These are phyloP conservation scores for Pteromalus puparum DNA, from an alignment of 1,140 invertebrate species.

Conservation along the genomic window DNA sequence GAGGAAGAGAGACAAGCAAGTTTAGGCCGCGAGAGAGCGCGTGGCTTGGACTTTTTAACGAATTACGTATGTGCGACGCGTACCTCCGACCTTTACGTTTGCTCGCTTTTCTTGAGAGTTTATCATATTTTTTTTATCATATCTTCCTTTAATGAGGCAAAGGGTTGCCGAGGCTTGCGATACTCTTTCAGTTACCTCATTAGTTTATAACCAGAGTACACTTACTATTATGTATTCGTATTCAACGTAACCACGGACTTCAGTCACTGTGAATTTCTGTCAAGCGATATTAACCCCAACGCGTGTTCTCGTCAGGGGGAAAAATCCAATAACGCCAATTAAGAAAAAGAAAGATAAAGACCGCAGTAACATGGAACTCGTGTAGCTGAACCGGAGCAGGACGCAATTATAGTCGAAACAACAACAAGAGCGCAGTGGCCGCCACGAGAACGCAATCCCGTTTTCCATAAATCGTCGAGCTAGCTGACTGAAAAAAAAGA, in stretches of 20 bases:
- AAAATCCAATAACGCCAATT: background rate
- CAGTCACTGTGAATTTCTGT: background rate
- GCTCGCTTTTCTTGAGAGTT: background rate
- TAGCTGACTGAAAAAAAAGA: background rate
- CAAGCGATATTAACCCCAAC: background rate
- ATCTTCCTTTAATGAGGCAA: too few species aligned
- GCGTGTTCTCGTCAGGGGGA: background rate
- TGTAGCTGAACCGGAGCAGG: background rate
- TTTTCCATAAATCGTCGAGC: background rate
- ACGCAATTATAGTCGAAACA: background rate
- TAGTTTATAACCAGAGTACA: background rate
- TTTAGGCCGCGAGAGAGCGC: background rate
- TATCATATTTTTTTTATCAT: background rate
- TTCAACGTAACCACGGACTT: background rate
- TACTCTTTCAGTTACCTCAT: too few species aligned
- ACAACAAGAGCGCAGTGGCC: background rate
- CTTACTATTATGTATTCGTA: background rate
- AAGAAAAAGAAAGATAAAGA: conserved; percentile 10
- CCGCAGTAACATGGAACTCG: background rate
- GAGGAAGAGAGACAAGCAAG: background rate
- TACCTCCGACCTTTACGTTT: background rate
- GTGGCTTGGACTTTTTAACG: conserved; percentile 21
- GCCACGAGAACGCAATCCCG: background rate
- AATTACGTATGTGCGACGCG: conserved; percentile 35
- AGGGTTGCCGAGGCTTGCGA: too few species aligned